phyloP scores from a whole-genome alignment of 2,888 invertebrate species.

The Neria commutata region DNA sequence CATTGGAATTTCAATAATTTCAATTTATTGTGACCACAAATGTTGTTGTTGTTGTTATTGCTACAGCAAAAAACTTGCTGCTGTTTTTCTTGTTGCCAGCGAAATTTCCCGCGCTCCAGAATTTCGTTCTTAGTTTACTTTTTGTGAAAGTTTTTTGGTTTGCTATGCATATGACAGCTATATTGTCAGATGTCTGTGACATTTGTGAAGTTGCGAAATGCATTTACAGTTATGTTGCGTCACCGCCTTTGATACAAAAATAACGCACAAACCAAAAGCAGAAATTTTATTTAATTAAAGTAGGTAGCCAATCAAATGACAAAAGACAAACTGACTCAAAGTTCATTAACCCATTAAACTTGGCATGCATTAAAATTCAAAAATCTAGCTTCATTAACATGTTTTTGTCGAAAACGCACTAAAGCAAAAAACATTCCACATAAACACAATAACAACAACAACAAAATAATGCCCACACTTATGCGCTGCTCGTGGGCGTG shows the following conservation, averaged over 20 bases:
- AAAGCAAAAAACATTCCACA: neutral
- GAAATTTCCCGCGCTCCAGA: conserved; percentile 3
- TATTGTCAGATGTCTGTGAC: too few relatives aligned
- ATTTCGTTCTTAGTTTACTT: neutral
- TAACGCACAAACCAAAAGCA: too few relatives aligned
- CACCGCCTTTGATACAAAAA: too few relatives aligned
- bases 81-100: neutral
- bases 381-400: neutral
- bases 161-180: too few relatives aligned
- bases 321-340: too few relatives aligned
- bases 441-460: neutral
- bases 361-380: neutral
- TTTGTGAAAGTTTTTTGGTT: too few relatives aligned
- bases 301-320: too few relatives aligned
- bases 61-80: too few relatives aligned
- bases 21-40: conserved; percentile 13
- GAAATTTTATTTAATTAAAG: too few relatives aligned
- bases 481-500: too few relatives aligned
- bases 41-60: neutral
- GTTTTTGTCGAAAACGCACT: neutral
- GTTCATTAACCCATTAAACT: conserved; percentile 1
- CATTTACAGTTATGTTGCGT: too few relatives aligned
- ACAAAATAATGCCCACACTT: neutral
- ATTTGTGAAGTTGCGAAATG: too few relatives aligned
- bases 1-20: conserved; percentile 14